These are phyloP conservation scores for Oreochromis mossambicus DNA, from an alignment of 2,797 vertebrate species.

Conservation along the genomic window DNA sequence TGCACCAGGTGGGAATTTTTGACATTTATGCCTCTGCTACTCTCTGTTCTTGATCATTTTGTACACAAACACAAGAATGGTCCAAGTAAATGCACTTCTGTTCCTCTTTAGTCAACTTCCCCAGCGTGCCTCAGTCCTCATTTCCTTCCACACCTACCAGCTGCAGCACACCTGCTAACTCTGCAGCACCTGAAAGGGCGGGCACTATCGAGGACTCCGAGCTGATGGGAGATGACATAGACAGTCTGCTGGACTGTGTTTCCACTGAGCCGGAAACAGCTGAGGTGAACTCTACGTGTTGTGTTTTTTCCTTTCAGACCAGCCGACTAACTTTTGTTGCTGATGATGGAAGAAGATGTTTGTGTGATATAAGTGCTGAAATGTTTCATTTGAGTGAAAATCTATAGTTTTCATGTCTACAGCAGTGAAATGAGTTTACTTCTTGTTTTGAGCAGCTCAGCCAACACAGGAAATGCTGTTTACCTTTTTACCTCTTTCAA, in stretches of 20 bases:
- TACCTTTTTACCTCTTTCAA: not conserved
- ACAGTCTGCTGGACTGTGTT: conserved; percentile 84
- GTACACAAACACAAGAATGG: not conserved
- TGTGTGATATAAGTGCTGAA: not conserved
- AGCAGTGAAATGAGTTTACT: not conserved
- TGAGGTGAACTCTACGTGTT: conserved; percentile 21
- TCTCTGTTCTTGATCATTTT: not conserved
- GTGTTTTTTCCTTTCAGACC: not conserved
- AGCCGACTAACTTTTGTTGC: not conserved
- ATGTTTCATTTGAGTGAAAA: not conserved
- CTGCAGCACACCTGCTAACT: conserved; percentile 32
- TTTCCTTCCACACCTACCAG: conserved; percentile 41
- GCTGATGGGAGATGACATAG: conserved; percentile 89
- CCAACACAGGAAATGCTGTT: not conserved
- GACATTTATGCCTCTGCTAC: not conserved
- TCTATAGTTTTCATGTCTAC: not conserved
- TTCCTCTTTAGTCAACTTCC: conserved; percentile 23
- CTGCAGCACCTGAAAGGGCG: conserved; percentile 19
- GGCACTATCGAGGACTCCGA: conserved; percentile 81
- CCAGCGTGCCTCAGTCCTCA: conserved; percentile 2
- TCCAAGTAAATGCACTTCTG: not conserved
- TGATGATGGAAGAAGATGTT: not conserved
- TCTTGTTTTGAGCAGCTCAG: not conserved
- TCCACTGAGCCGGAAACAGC: conserved; percentile 24
- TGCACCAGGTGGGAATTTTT: conserved; percentile 77